phyloP scores from a whole-genome alignment of 2,113 vertebrate species.

The Pelodiscus sinensis region DNA sequence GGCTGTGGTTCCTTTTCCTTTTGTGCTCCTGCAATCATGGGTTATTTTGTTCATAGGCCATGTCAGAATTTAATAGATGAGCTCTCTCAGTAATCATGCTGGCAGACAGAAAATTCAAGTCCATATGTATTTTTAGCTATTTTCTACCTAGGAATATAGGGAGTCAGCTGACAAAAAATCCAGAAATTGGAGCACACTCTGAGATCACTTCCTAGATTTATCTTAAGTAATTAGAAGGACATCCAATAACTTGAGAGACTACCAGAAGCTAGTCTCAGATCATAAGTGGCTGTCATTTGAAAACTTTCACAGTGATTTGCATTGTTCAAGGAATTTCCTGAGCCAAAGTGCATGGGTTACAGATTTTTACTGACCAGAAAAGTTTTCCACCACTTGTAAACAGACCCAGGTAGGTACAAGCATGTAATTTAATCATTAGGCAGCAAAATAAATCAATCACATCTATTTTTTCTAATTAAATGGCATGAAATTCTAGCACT shows the following conservation, averaged over 20 bases:
- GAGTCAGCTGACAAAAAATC: conserved; percentile 59
- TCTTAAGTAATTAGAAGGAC: conserved; percentile 50
- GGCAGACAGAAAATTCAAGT: conserved; percentile 47
- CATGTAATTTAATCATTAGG: not conserved
- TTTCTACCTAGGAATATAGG: conserved; percentile 63
- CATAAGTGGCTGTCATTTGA: conserved; percentile 22
- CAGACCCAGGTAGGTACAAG: conserved; percentile 19
- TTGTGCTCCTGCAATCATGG: not conserved
- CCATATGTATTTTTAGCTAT: conserved; percentile 60
- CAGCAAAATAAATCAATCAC: not conserved
- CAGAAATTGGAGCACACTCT: conserved; percentile 47
- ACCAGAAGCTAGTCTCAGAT: conserved; percentile 13
- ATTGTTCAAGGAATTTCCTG: conserved; percentile 1
- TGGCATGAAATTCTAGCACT: not conserved
- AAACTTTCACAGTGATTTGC: conserved; percentile 18
- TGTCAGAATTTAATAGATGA: conserved; percentile 14
- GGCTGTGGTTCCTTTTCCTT: not conserved
- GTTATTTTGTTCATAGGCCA: not conserved
- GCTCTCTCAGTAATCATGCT: conserved; percentile 33
- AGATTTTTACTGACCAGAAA: conserved; percentile 20
- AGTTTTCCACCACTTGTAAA: not conserved
- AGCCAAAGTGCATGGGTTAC: conserved; percentile 2
- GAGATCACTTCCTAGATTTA: conserved; percentile 69
- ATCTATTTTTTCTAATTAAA: conserved; percentile 15
- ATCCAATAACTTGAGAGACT: conserved; percentile 21